A percentile compares a stretch with the other conserved stretches of the same genome.
phyloP scores from a whole-genome alignment of 1,140 invertebrate species.

The Dolichoris vasculosae region DNA sequence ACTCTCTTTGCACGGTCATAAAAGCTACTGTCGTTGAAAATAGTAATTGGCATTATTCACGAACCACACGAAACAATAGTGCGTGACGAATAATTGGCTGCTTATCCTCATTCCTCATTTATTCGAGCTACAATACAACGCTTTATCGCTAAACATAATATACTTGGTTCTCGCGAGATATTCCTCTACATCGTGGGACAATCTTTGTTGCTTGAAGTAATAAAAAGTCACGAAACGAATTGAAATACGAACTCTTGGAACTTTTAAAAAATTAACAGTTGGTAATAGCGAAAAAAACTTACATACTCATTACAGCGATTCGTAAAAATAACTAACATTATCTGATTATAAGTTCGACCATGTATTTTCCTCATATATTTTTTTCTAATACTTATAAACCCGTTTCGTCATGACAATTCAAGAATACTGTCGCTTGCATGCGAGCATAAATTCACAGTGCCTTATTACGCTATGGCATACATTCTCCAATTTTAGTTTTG shows the following conservation, averaged over 20 bases:
- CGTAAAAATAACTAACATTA: neutral
- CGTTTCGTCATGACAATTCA: neutral
- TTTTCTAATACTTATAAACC: neutral
- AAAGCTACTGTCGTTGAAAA: neutral
- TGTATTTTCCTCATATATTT: neutral
- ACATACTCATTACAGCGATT: neutral
- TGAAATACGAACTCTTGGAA: constrained; percentile 2
- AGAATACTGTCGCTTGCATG: neutral
- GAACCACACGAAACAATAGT: constrained; percentile 8
- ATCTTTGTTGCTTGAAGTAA: neutral
- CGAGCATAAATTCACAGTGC: neutral
- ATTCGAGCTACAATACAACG: neutral
- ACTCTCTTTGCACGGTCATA: neutral
- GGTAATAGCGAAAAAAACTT: neutral
- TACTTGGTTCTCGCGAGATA: neutral
- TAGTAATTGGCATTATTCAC: constrained; percentile 24
- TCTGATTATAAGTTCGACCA: neutral
- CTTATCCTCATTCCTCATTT: neutral
- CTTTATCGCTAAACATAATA: neutral
- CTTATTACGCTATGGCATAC: neutral
- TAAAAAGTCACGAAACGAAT: constrained; percentile 26
- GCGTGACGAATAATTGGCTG: constrained; percentile 18
- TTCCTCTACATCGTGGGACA: neutral
- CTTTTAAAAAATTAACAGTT: constrained; percentile 2
- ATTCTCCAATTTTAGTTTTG: neutral